Evolutionary conservation across 2,888 invertebrate species (phyloP).

Genomic region (Vanessa cardui): DNA sequence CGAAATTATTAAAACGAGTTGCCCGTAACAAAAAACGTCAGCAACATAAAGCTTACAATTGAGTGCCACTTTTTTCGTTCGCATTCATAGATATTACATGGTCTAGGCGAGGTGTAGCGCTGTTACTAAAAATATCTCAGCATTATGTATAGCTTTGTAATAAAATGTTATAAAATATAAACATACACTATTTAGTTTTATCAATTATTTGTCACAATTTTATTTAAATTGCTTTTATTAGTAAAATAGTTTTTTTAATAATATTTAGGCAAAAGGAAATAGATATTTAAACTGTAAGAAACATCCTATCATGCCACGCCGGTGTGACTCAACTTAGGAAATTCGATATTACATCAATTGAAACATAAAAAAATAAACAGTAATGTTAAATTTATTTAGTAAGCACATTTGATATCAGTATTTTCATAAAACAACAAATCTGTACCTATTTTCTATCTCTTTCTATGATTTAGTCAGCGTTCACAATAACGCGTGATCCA

Average conservation of each 20-base stretch:
- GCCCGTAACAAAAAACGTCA: slow-evolving; percentile 69
- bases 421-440: not conserved
- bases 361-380: no score
- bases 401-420: not conserved
- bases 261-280: no score
- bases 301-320: no score
- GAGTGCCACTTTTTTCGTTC: slow-evolving; percentile 71
- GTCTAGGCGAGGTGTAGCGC: not conserved
- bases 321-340: no score
- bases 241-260: no score
- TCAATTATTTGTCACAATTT: no score
- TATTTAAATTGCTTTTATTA: no score
- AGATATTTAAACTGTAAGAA: no score
- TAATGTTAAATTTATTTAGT: no score
- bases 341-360: no score
- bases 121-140: not conserved
- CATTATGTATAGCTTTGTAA: not conserved
- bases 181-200: no score
- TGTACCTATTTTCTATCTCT: not conserved
- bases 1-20: slow-evolving; percentile 71
- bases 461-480: not conserved
- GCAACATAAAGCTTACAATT: slow-evolving; percentile 73
- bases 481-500: slow-evolving; percentile 3
- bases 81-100: not conserved
- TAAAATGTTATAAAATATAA: not conserved